A percentile compares a stretch with the other conserved stretches of the same genome.
Evolutionary conservation across 2,888 invertebrate species (phyloP).

Genomic region (Agapetus fuscipes): DNA sequence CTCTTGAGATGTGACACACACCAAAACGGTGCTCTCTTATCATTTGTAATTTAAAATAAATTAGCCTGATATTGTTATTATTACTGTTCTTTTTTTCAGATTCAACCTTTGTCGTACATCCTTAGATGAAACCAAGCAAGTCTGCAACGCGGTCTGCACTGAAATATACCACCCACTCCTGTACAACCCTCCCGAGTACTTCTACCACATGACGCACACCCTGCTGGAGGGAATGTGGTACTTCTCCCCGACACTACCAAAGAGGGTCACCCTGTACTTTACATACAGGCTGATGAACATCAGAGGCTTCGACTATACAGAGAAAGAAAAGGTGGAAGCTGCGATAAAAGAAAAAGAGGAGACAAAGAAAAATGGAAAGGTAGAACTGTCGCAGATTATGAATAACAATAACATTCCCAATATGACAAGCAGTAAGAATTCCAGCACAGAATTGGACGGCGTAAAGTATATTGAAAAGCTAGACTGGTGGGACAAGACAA

Average conservation of each 20-base stretch:
- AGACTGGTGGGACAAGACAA: constrained; percentile 35
- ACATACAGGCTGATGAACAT: constrained; percentile 47
- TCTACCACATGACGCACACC: constrained; percentile 52
- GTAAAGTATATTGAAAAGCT: constrained; percentile 35
- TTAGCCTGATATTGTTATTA: too few relatives aligned
- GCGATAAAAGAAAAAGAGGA: not conserved
- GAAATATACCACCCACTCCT: constrained; percentile 54
- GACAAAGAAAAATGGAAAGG: not conserved
- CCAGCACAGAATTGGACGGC: constrained; percentile 24
- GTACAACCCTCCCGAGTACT: constrained; percentile 49
- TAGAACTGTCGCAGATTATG: not conserved
- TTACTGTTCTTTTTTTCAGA: constrained; percentile 32
- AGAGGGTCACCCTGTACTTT: constrained; percentile 48
- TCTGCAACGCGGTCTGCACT: constrained; percentile 49
- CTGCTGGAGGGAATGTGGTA: constrained; percentile 62
- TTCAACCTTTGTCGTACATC: constrained; percentile 61
- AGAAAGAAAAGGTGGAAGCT: not conserved
- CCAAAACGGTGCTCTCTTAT: too few relatives aligned
- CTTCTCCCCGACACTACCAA: constrained; percentile 52
- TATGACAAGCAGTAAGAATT: too few relatives aligned
- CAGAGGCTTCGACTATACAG: constrained; percentile 32
- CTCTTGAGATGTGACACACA: too few relatives aligned
- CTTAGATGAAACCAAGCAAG: constrained; percentile 51
- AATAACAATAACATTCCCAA: not conserved
- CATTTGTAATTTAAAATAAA: too few relatives aligned